Base-by-base conservation (phyloP, 2,888 invertebrate species). In the Polymixis flavicincta region DNA sequence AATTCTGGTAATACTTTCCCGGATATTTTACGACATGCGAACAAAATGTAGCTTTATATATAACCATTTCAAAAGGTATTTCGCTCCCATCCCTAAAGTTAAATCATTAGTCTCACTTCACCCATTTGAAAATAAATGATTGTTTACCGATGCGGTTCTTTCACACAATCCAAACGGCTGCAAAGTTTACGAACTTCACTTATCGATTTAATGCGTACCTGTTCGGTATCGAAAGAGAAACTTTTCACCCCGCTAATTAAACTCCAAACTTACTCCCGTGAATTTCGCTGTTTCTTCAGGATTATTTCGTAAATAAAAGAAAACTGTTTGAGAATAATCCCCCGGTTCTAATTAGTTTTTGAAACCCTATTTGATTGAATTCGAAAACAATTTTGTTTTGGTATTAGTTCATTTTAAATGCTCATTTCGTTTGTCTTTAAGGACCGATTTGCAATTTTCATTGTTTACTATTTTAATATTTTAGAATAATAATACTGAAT, bases 181-280 rank as follows among this genome's bases (percentile, higher is more conserved):
- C 59, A 71, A 87, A 87, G 45, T 84, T 80, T n/a, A 66, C 28
- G 19, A 83, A 80, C 70, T 77, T 81, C 66, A 75, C 78, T 82
- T 80, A 85, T 87, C 80, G 84, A 85, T 87, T 83, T 71, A 88
- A 85, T 86, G 85, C 83, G 86, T 89, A 88, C 83, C 86, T 88
- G 87, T 76, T 75, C 57, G 64, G 61, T 74, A 71, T 79, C 71
- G 82, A 87, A 87, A 82, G 84, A 70, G 28, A 87, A 91, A 92
- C 87, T 90, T 91, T 90, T 87, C 84, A 87, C 87, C 84, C 86
- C 84, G 84, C 90, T 92, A 92, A 93, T 93, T 93, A 92, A 92
- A 92, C 90, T 92, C 89, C 82, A 83, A 89, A 89, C 86, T 92
- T 90, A 78, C 81, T 88, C 77, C 82, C 78, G 81, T 83, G 87